Evolutionary conservation across 1,140 invertebrate genomes (phyloP).

Genomic region (Drosophila nigromelanica): DNA sequence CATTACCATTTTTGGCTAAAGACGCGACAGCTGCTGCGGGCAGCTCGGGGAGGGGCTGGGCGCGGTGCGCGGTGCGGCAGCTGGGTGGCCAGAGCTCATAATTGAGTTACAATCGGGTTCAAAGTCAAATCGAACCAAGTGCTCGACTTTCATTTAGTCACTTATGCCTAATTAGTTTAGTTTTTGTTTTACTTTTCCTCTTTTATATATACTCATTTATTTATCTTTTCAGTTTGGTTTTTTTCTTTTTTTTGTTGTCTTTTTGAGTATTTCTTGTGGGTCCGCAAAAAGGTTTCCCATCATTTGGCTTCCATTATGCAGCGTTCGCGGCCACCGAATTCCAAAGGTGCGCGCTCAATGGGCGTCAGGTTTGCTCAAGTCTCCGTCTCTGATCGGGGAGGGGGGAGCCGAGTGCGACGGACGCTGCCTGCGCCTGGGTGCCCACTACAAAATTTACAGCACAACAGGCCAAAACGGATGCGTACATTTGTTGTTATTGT

Average conservation of each 20-base stretch:
- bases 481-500: constrained; percentile 38
- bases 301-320: constrained; percentile 81
- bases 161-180: constrained; percentile 74
- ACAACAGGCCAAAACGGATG: constrained; percentile 55
- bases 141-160: constrained; percentile 69
- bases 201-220: constrained; percentile 7
- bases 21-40: constrained; percentile 68
- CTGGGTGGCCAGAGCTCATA: constrained; percentile 71
- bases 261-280: constrained; percentile 40
- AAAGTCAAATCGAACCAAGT: constrained; percentile 73
- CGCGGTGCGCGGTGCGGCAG: neutral
- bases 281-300: constrained; percentile 76
- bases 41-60: neutral
- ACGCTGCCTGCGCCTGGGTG: constrained; percentile 64
- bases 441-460: constrained; percentile 68
- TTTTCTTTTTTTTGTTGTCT: constrained; percentile 5
- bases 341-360: constrained; percentile 65
- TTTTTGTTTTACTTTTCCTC: constrained; percentile 34
- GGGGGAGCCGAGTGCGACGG: neutral
- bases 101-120: constrained; percentile 74
- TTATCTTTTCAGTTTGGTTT: constrained; percentile 13
- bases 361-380: constrained; percentile 58
- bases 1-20: constrained; percentile 82
- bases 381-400: neutral
- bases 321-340: constrained; percentile 80